Evolutionary conservation across 2,113 vertebrate species (phyloP), one percentile per base, ranked within the genome.

Genomic region (Arenaria interpres): DNA sequence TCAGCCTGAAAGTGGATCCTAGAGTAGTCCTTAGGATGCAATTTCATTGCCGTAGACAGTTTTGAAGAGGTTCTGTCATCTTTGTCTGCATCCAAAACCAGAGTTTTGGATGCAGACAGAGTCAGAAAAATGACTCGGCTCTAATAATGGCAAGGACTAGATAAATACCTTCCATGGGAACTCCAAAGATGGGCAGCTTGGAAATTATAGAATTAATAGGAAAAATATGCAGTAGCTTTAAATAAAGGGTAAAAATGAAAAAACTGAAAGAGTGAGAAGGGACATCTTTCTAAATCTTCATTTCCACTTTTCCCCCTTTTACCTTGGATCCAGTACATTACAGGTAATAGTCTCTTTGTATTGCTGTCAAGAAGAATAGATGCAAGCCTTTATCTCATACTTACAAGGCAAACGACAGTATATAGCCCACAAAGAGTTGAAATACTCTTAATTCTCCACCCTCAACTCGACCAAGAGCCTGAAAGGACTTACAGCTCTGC

Each of bases 391-490:
- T 93, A 39, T 66, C 69, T 86, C 35, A 20, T 24, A 54, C 32
- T 67, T 89, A 53, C 45, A 39, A 66, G 50, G 54, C 80, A 97
- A 95, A 85, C 83, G 66, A 89, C 53, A 79, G 62, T 79, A 90
- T 41, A 60, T 46, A 79, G 59, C n/a, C 43, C 69, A 88, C 69
- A 80, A 82, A 72, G 63, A 54, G 28, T 69, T 88, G 74, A 93
- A 96, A 96, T 96, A 88, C 59, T 90, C 77, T 88, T 91, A 50
- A 73, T 90, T 95, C 30, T 90, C 45, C 77, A 95, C 84, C 84
- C 87, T 79, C 67, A 96, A 57, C 89, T 97, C 88, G 81, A 95
- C 85, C 94, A 95, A 81, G 68, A 88, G 60, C 43, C 43, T 94
- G 89, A 93, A 90, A 94, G 94, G 75, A 88, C 72, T 69, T 69